Evolutionary conservation across 2,113 vertebrate genomes (phyloP), one percentile per base, ranked within the genome.

Genomic region (Ascaphus truei): DNA sequence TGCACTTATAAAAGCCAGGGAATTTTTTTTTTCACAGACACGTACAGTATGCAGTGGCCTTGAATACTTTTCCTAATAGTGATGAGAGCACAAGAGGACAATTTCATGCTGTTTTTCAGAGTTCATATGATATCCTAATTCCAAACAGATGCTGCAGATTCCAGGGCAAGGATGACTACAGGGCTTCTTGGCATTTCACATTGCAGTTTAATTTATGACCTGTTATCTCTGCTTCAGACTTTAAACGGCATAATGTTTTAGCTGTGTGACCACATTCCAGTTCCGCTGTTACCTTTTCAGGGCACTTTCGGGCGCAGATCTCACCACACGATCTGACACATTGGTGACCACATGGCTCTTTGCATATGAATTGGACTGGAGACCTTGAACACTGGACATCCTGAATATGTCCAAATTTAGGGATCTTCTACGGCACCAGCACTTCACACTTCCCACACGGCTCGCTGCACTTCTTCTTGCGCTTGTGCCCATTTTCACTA

Each of bases 121-220:
- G 1, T 45, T n/a, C 2, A 25, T 3, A 11, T 79, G 78, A 0
- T 64, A 7, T 4, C 31, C 11, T 31, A 59, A 62, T 3, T 16
- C 26, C 1, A 41, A 9, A 4, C 76, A 78, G 1, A 53, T 26
- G 1, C 1, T 23, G 27, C 78, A 78, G 34, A 4, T 64, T 6
- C 72, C 76, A 3, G 8, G 7, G 61, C 78, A 78, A 5, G 6
- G 5, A 26, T 78, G 78, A 5, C 74, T 72, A 3, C 78, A 77
- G 60, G 27, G 4, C 29, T 4, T 41, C 20, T 1, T 15, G 1
- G 23, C 77, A 77, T 3, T n/a, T 39, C 52, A 18, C 26, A 1
- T 3, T 20, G 62, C 78, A 79, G 5, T 1, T 4, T 16, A 57
- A n/a, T n/a, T n/a, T n/a, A n/a, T n/a, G n/a, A n/a, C n/a, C 9